Evolutionary conservation across 37 sponge, comb jelly and placozoan species (phyloP).

Genomic region (Halisarca cf. caerulea): DNA sequence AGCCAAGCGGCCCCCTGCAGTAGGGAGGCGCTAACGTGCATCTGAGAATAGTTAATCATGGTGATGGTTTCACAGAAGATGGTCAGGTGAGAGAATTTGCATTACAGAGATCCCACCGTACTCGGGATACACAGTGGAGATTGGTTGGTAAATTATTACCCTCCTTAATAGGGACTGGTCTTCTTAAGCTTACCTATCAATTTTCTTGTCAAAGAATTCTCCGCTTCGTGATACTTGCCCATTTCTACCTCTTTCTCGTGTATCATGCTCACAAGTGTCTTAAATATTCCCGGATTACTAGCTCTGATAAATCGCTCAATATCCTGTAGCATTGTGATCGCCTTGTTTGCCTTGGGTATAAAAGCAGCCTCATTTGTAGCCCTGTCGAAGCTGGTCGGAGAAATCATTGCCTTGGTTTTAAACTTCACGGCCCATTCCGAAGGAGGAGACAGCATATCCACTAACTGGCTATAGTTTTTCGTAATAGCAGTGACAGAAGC

Average conservation of each 20-base stretch:
- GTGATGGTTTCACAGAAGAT: too few species aligned
- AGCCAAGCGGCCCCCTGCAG: too few species aligned
- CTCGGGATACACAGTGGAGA: too few species aligned
- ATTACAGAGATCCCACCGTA: too few species aligned
- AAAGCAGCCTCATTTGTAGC: not conserved
- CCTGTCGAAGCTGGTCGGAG: not conserved
- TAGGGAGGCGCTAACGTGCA: too few species aligned
- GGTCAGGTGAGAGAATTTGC: too few species aligned
- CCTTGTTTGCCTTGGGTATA: not conserved
- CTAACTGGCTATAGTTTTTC: not conserved
- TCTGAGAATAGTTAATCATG: too few species aligned
- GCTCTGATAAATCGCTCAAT: not conserved
- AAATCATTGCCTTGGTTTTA: not conserved
- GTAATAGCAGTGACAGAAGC: not conserved
- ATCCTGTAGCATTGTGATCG: conserved; percentile 3
- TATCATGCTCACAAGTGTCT: not conserved
- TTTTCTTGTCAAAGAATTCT: not conserved
- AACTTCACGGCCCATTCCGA: not conserved
- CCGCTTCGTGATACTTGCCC: too few species aligned
- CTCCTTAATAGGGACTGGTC: too few species aligned
- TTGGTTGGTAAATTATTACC: too few species aligned
- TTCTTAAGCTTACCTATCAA: not conserved
- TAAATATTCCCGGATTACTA: not conserved
- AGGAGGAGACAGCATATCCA: not conserved
- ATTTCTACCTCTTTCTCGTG: not conserved